These are phyloP conservation scores for Micrasema longulum DNA, from an alignment of 1,140 invertebrate genomes.

Conservation along the genomic window DNA sequence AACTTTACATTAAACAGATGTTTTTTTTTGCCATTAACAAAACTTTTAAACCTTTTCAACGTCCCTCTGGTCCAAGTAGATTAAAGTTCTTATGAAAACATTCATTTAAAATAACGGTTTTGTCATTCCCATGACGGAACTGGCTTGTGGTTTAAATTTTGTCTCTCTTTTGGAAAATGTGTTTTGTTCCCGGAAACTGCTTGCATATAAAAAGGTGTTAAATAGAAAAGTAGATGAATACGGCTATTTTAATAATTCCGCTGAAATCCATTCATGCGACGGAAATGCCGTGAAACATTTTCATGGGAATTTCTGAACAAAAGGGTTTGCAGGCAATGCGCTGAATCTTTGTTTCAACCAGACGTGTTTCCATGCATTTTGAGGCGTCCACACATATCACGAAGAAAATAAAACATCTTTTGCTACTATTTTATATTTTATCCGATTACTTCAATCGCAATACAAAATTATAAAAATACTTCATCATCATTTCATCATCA, in stretches of 20 bases:
- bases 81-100: too few species aligned
- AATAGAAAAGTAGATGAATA: slow-evolving; percentile 27
- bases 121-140: too few species aligned
- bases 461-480: too few species aligned
- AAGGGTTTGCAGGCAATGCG: not conserved
- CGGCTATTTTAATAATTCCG: slow-evolving; percentile 20
- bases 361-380: not conserved
- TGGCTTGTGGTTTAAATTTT: too few species aligned
- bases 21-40: too few species aligned
- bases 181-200: not conserved
- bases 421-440: too few species aligned
- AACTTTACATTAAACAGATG: too few species aligned
- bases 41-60: too few species aligned
- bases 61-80: too few species aligned
- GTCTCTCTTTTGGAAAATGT: not conserved
- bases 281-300: not conserved
- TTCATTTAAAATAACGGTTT: too few species aligned
- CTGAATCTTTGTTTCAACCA: not conserved
- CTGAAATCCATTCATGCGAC: slow-evolving; percentile 2
- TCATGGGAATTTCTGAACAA: not conserved
- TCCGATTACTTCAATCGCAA: too few species aligned
- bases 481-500: too few species aligned
- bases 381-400: not conserved
- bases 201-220: slow-evolving; percentile 33
- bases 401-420: slow-evolving; percentile 1